A percentile compares a stretch with the other conserved stretches of the same genome.
phyloP scores from a whole-genome alignment of 2,797 vertebrate species.

The Tachyglossus aculeatus region DNA sequence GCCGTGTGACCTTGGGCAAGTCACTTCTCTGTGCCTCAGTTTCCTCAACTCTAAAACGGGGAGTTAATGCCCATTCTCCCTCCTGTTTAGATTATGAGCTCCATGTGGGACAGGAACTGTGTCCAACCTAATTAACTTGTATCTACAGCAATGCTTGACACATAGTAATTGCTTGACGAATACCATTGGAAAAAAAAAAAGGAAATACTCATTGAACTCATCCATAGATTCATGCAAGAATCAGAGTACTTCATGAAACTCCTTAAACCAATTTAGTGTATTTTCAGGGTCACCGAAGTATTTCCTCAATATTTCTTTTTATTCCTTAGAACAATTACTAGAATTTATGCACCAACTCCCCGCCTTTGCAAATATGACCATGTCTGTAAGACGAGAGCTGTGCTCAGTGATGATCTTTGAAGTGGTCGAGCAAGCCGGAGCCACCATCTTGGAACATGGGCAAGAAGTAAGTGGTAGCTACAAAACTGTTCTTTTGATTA shows the following conservation, averaged over 20 bases:
- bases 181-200: too few relatives aligned
- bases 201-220: too few relatives aligned
- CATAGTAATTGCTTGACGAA: too few relatives aligned
- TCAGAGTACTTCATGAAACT: not conserved
- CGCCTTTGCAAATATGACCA: constrained; percentile 89
- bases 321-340: constrained; percentile 81
- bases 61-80: too few relatives aligned
- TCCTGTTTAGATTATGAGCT: too few relatives aligned
- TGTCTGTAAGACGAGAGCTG: constrained; percentile 86
- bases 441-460: constrained; percentile 81
- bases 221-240: not conserved
- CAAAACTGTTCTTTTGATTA: not conserved
- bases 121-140: too few relatives aligned
- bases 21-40: too few relatives aligned
- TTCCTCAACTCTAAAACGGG: too few relatives aligned
- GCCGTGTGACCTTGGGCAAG: too few relatives aligned
- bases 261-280: not conserved
- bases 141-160: too few relatives aligned
- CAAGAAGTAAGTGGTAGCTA: constrained; percentile 70
- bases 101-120: too few relatives aligned
- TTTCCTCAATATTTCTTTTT: constrained; percentile 35
- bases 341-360: constrained; percentile 90
- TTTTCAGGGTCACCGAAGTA: not conserved
- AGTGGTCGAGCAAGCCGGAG: constrained; percentile 84
- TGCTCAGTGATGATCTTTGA: constrained; percentile 89